phyloP scores from a whole-genome alignment of 1,140 invertebrate genomes.

The Homalodisca vitripennis region DNA sequence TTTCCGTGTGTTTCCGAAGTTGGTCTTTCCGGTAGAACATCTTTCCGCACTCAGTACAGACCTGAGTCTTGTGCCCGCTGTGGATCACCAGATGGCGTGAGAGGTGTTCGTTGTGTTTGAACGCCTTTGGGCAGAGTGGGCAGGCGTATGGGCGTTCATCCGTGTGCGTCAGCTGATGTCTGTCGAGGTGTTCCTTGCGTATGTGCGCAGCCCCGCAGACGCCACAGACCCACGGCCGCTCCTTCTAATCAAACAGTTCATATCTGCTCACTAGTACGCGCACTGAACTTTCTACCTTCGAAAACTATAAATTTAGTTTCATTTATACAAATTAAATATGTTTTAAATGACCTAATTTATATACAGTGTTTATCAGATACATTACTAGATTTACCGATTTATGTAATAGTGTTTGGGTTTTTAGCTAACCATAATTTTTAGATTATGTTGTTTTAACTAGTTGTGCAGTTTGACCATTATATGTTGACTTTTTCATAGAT shows the following conservation, averaged over 20 bases:
- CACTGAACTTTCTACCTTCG: background rate
- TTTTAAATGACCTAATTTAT: too few species aligned
- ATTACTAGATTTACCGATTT: too few species aligned
- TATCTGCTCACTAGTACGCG: background rate
- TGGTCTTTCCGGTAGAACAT: constrained; percentile 73
- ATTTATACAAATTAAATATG: too few species aligned
- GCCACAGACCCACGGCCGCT: constrained; percentile 41
- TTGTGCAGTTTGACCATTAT: too few species aligned
- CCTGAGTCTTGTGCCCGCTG: constrained; percentile 78
- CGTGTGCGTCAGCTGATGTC: constrained; percentile 42
- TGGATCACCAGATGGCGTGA: constrained; percentile 81
- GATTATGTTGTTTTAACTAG: too few species aligned
- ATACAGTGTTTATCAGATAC: too few species aligned
- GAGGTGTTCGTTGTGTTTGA: constrained; percentile 80
- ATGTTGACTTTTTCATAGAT: too few species aligned
- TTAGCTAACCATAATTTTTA: too few species aligned
- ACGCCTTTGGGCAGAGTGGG: constrained; percentile 78
- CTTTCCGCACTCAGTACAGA: constrained; percentile 82
- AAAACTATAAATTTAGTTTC: too few species aligned
- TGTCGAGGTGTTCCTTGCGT: constrained; percentile 43
- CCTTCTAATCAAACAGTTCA: constrained; percentile 31
- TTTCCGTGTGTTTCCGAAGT: constrained; percentile 52
- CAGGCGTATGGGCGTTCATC: constrained; percentile 60
- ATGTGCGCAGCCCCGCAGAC: constrained; percentile 44
- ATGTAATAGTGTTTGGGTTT: too few species aligned